Conservation (phyloP, 2,113 vertebrate genomes). For the Spea multiplicata region DNA sequence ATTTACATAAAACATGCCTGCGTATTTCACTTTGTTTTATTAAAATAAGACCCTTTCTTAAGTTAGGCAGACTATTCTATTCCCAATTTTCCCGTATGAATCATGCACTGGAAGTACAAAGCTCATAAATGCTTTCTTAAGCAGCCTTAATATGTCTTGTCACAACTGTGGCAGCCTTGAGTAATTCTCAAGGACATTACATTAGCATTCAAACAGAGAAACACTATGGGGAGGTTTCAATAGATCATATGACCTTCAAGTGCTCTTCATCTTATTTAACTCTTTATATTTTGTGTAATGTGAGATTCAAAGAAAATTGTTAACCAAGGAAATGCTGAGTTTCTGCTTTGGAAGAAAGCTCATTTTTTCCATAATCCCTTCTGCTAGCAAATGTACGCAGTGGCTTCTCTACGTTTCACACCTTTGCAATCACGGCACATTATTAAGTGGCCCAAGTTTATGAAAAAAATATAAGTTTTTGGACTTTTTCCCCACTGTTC, state of each 20-base stretch:
- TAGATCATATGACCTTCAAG: conserved; percentile 37
- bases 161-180: conserved; percentile 29
- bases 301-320: no score
- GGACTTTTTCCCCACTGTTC: no score
- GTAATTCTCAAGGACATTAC: conserved; percentile 25
- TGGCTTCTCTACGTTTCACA: no score
- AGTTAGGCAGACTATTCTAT: not conserved
- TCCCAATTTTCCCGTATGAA: conserved; percentile 13
- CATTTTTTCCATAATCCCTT: no score
- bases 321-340: no score
- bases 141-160: conserved; percentile 21
- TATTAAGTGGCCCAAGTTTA: no score
- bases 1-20: not conserved
- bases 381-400: no score
- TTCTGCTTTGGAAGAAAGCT: no score
- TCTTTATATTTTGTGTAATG: not conserved
- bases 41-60: conserved; percentile 18
- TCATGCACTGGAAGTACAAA: conserved; percentile 30
- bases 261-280: conserved; percentile 25
- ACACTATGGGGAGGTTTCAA: conserved; percentile 12
- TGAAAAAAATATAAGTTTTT: no score
- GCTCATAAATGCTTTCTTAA: not conserved
- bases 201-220: conserved; percentile 22
- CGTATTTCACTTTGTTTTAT: conserved; percentile 13
- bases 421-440: no score